Base-by-base conservation (phyloP, 1,140 invertebrate genomes). In the Temnothorax longispinosus region DNA sequence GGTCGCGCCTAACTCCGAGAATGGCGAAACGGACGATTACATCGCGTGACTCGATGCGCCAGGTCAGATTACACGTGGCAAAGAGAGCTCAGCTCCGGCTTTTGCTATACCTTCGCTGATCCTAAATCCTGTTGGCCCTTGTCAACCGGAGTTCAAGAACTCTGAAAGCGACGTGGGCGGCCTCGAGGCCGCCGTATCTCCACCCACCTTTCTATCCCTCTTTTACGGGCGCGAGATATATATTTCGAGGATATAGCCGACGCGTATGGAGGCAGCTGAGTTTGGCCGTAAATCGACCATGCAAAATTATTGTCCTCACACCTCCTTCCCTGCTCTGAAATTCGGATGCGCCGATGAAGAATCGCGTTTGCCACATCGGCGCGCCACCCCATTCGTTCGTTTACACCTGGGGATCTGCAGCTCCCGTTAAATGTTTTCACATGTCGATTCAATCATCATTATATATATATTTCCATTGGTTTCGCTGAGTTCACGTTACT, bases 111-210 rank as follows among this genome's bases (percentile, higher is more conserved):
- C 44, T 76, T 47, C 54, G 74, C 38, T 84, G 89, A 90, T 91
- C 86, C 88, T 90, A 88, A 90, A 90, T 88, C 84, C 75, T 88
- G 84, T 89, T 81, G 60, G 89, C 76, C 75, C 87, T 81, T 86
- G 85, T 91, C 89, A 91, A 81, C 71, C 65, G 41, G 41, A 58
- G 60, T 60, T 69, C 76, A 71, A 80, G 71, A 82, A 90, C 87
- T 82, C 27, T 52, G 80, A 77, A 89, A 90, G 86, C 90, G 85
- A 81, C 77, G 80, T 90, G 87, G 90, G 89, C 85, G 89, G 76
- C 85, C 27, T 27, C 56, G 56, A 65, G 62, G 44, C 44, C 38
- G 75, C 13, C 56, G 35, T 81, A 58, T 67, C 56, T 72, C 62
- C 74, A 76, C 87, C 44, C 62, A 69, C 64, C 21, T 64, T n/a